These are phyloP conservation scores for Scaptomyza caliginosa DNA, from an alignment of 2,888 invertebrate species.

Conservation along the genomic window DNA sequence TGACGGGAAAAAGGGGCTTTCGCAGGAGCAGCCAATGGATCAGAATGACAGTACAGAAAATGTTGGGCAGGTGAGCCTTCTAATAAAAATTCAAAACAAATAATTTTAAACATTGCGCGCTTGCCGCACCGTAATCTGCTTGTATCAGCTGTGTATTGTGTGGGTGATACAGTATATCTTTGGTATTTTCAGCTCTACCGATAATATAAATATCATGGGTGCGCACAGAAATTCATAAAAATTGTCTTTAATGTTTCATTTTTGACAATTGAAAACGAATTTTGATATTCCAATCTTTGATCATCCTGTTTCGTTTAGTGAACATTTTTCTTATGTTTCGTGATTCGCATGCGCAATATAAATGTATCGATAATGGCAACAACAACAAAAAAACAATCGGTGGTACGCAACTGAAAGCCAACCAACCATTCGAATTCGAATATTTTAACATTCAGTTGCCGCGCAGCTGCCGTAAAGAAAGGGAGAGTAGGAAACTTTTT, in stretches of 20 bases:
- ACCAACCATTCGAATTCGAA: conserved; percentile 58
- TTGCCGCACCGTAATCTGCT: not conserved
- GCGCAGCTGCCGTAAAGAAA: conserved; percentile 71
- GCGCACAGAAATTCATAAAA: not conserved
- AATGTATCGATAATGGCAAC: conserved; percentile 41
- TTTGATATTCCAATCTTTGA: not conserved
- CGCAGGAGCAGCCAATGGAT: not conserved
- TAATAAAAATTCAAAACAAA: not conserved
- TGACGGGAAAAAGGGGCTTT: not conserved
- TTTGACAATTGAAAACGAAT: too few species aligned
- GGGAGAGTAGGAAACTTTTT: conserved; percentile 62
- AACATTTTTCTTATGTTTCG: not conserved
- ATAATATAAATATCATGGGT: conserved; percentile 4
- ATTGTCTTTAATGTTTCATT: not conserved
- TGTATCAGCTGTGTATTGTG: conserved; percentile 27
- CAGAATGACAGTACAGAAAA: not conserved
- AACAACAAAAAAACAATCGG: conserved; percentile 28
- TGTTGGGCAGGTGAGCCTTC: not conserved
- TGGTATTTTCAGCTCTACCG: conserved; percentile 18
- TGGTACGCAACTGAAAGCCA: conserved; percentile 36
- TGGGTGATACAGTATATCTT: conserved; percentile 12
- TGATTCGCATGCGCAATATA: not conserved
- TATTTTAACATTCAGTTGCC: conserved; percentile 68
- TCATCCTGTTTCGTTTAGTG: not conserved
- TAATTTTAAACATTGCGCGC: conserved; percentile 12